Percentiles rank a stretch among this genome's conserved stretches.
phyloP scores from a whole-genome alignment of 1,140 invertebrate genomes.

The Lordiphosa clarofinis region DNA sequence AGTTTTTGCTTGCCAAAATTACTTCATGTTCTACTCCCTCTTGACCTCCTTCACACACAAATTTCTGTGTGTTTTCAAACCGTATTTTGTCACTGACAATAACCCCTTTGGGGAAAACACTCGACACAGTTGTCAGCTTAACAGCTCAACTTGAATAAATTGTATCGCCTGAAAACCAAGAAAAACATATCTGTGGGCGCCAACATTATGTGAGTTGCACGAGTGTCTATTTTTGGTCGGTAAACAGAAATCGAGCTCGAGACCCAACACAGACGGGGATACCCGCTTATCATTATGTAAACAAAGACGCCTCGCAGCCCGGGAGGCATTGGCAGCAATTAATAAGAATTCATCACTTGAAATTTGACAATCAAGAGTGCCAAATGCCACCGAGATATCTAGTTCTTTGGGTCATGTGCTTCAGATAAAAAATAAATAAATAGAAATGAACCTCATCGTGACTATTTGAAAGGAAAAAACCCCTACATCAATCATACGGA shows the following conservation, averaged over 20 bases:
- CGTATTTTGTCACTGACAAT: neutral
- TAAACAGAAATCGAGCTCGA: conserved; percentile 1
- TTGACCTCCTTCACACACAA: no score
- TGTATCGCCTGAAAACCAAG: no score
- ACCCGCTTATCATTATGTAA: conserved; percentile 23
- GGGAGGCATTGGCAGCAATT: conserved; percentile 35
- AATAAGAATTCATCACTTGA: conserved; percentile 61
- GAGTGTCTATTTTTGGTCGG: no score
- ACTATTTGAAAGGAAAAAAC: conserved; percentile 8
- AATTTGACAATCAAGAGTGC: conserved; percentile 46
- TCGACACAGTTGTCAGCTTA: neutral
- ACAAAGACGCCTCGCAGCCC: conserved; percentile 2
- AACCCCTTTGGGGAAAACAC: no score
- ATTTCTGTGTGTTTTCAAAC: neutral
- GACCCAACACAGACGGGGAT: conserved; percentile 16
- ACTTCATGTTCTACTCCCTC: no score
- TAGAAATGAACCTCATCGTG: conserved; percentile 28
- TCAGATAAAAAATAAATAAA: conserved; percentile 40
- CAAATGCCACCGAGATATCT: conserved; percentile 42
- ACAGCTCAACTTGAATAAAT: no score
- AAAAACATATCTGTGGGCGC: no score
- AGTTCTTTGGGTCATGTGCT: conserved; percentile 54
- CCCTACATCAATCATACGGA: conserved; percentile 52
- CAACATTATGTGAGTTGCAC: no score
- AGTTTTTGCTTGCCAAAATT: no score